Evolutionary conservation across 2,113 vertebrate species (phyloP), one percentile per base, ranked within the genome.

Genomic region (Notothenia rossii): DNA sequence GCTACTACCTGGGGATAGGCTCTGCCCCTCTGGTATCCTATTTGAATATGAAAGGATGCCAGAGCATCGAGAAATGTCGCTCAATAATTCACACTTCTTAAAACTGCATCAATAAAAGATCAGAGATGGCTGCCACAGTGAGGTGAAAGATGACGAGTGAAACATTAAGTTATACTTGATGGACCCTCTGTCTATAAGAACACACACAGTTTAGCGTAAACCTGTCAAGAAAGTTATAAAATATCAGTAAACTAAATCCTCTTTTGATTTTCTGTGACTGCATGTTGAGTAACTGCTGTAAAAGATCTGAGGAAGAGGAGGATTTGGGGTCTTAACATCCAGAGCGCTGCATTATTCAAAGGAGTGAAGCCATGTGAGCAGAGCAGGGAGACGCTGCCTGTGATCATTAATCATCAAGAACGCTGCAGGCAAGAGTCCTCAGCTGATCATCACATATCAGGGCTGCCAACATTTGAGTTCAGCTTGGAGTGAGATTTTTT

Each of bases 31-130:
- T 4, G 6, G 20, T 74, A 36, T 10, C 56, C 68, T 63, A 17
- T 86, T 67, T 88, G 67, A 86, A 81, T 88, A 78, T 82, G 82
- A 90, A 88, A 82, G 71, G 69, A 83, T 60, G 71, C 56, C 71
- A 50, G 83, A 68, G 82, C 70, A 51, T 71, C 69, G n/a, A 83
- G 65, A 72, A 40, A 67, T 45, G 54, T 61, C 48, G 15, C 83
- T 94, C 86, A 94, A 94, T 94, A 90, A 94, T 94, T 94, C 84
- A 95, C 86, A 78, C 80, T 84, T 55, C 73, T 82, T 88, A 87
- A 93, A 93, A 92, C 79, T 50, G 68, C 90, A 94, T 94, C 79
- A 95, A 94, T 94, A 94, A 94, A 93, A 93, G 76, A 94, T 93
- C 86, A 76, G 71, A 79, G 54, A 40, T 54, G 68, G 70, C 79